phyloP scores from a whole-genome alignment of 2,113 vertebrate species.

The Tragulus kanchil region DNA sequence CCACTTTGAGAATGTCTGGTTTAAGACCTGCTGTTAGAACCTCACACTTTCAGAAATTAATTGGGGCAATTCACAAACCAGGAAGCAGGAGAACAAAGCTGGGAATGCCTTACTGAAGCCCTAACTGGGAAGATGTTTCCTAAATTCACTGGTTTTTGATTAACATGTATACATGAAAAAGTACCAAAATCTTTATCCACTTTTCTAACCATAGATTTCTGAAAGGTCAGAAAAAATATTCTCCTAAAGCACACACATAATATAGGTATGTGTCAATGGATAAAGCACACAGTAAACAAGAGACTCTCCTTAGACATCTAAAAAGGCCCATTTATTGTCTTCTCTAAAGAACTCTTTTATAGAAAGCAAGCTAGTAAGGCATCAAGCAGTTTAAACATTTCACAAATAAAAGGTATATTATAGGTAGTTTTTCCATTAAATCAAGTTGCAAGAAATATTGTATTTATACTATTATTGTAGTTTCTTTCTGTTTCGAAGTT shows the following conservation, averaged over 20 bases:
- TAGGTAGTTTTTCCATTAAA: not conserved
- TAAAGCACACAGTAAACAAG: conserved; percentile 4
- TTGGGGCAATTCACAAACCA: conserved; percentile 62
- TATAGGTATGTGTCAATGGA: not conserved
- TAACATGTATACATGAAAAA: conserved; percentile 5
- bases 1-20: conserved; percentile 58
- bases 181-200: not conserved
- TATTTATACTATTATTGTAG: not conserved
- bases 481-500: conserved; percentile 41
- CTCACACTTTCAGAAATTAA: conserved; percentile 76
- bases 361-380: not conserved
- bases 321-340: conserved; percentile 26
- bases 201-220: conserved; percentile 1
- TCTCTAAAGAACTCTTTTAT: not conserved
- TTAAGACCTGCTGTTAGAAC: conserved; percentile 67
- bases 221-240: not conserved
- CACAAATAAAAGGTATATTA: not conserved
- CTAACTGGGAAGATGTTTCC: not conserved
- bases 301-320: not conserved
- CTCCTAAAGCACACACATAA: not conserved
- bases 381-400: conserved; percentile 1
- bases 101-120: conserved; percentile 1
- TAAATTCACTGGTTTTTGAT: not conserved
- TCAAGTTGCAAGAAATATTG: conserved; percentile 10
- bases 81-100: conserved; percentile 46